phyloP scores from a whole-genome alignment of 1,140 invertebrate genomes.

The Geopemphigus sp. region DNA sequence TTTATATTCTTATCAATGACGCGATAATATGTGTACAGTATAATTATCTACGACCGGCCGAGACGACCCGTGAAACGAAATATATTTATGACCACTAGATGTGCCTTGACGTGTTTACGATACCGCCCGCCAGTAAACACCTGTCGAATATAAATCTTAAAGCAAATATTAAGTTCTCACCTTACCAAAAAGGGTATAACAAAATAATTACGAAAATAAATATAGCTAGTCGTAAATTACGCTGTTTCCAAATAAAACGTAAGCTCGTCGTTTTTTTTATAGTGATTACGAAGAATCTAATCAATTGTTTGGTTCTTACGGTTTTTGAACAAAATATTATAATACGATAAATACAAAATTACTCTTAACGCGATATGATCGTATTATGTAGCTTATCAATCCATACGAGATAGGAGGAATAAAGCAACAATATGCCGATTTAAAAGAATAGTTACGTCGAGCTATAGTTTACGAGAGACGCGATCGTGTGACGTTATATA shows the following conservation, averaged over 20 bases:
- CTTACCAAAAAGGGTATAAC: too few relatives aligned
- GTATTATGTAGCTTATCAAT: too few relatives aligned
- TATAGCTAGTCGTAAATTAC: slow-evolving; percentile 10
- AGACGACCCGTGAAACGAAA: slow-evolving; percentile 3
- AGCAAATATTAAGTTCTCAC: slow-evolving; percentile 29
- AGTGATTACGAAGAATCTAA: not conserved
- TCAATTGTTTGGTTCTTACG: too few relatives aligned
- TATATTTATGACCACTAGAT: slow-evolving; percentile 16
- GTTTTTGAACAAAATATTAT: too few relatives aligned
- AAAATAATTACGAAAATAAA: slow-evolving; percentile 15
- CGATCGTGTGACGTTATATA: too few relatives aligned
- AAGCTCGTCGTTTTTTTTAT: not conserved
- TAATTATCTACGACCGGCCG: slow-evolving; percentile 5
- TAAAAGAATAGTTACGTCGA: not conserved
- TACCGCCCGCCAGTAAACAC: slow-evolving; percentile 18
- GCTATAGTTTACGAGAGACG: too few relatives aligned
- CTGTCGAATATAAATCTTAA: slow-evolving; percentile 27
- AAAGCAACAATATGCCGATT: not conserved
- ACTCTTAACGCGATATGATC: too few relatives aligned
- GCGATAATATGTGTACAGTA: slow-evolving; percentile 12
- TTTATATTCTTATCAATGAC: slow-evolving; percentile 1
- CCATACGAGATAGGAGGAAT: too few relatives aligned
- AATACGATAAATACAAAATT: too few relatives aligned
- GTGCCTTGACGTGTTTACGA: not conserved
- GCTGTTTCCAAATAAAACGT: not conserved